Percentiles rank a stretch among this genome's conserved stretches.
Evolutionary conservation across 2,113 vertebrate genomes (phyloP).

Genomic region (Cryptomyrus ogoouensis): DNA sequence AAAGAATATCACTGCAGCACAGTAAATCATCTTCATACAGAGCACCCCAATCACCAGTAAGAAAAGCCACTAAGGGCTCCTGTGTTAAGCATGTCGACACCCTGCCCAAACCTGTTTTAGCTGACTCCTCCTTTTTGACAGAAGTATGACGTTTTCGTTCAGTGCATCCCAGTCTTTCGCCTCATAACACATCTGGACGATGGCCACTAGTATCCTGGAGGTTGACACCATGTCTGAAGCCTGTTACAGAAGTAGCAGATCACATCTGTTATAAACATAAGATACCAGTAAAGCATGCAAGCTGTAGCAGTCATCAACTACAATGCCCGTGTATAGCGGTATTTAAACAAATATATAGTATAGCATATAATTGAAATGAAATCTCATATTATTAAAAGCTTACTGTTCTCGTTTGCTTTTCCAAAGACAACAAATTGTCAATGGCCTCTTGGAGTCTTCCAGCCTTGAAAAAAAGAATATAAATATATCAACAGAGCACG

Average conservation of each 20-base stretch:
- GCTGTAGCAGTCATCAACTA: background rate
- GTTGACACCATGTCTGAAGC: slow-evolving; percentile 97
- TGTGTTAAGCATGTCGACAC: slow-evolving; percentile 23
- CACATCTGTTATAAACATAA: background rate
- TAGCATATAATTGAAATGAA: background rate
- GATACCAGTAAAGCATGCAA: background rate
- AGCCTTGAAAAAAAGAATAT: slow-evolving; percentile 63
- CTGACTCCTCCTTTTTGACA: slow-evolving; percentile 94
- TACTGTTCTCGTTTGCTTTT: slow-evolving; percentile 96
- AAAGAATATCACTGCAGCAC: background rate
- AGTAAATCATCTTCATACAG: background rate
- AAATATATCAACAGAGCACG: background rate
- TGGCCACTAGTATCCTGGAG: slow-evolving; percentile 89
- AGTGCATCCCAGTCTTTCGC: slow-evolving; percentile 94
- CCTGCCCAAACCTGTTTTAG: slow-evolving; percentile 79
- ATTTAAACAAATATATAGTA: background rate
- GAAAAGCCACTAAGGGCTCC: background rate
- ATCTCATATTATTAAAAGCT: slow-evolving; percentile 38
- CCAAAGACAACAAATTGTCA: slow-evolving; percentile 87
- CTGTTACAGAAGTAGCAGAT: slow-evolving; percentile 50
- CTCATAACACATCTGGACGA: slow-evolving; percentile 94
- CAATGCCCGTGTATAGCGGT: background rate
- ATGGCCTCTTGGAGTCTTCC: slow-evolving; percentile 92
- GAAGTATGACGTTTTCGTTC: slow-evolving; percentile 95
- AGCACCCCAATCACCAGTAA: background rate